A percentile compares a stretch with the other conserved stretches of the same genome.
Evolutionary conservation across 2,797 vertebrate species (phyloP).

Genomic region (Hephaestus fuliginosus): DNA sequence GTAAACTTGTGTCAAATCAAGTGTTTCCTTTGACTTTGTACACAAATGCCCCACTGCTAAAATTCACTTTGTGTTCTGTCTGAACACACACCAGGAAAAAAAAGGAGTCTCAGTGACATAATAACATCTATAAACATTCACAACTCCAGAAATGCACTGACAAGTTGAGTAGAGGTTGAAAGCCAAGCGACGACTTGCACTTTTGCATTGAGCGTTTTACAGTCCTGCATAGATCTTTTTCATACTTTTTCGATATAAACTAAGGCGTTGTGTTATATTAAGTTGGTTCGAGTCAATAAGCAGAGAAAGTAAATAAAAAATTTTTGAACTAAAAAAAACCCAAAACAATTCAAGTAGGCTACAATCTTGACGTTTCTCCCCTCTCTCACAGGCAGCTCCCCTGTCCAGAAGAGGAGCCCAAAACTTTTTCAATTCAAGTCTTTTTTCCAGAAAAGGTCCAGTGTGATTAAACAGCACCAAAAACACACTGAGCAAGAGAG

Average conservation of each 20-base stretch:
- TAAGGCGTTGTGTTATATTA: slow-evolving; percentile 86
- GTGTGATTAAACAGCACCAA: slow-evolving; percentile 87
- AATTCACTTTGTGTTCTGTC: slow-evolving; percentile 32
- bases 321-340: slow-evolving; percentile 35
- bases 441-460: slow-evolving; percentile 85
- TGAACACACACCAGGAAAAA: slow-evolving; percentile 37
- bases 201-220: slow-evolving; percentile 85
- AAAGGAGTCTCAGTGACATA: slow-evolving; percentile 54
- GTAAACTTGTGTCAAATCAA: background rate
- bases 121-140: slow-evolving; percentile 63
- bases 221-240: slow-evolving; percentile 88
- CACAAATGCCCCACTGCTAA: background rate
- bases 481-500: slow-evolving; percentile 77
- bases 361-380: slow-evolving; percentile 76
- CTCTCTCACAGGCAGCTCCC: slow-evolving; percentile 61
- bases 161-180: slow-evolving; percentile 76
- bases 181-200: slow-evolving; percentile 82
- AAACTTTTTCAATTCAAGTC: slow-evolving; percentile 78
- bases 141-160: slow-evolving; percentile 70
- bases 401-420: slow-evolving; percentile 60
- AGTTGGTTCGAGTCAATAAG: slow-evolving; percentile 79
- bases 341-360: slow-evolving; percentile 85
- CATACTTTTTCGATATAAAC: slow-evolving; percentile 80
- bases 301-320: slow-evolving; percentile 68
- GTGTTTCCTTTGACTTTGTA: background rate